A percentile compares a stretch with the other conserved stretches of the same genome.
Evolutionary conservation across 2,888 invertebrate species (phyloP).

Genomic region (Abscondita cerata): DNA sequence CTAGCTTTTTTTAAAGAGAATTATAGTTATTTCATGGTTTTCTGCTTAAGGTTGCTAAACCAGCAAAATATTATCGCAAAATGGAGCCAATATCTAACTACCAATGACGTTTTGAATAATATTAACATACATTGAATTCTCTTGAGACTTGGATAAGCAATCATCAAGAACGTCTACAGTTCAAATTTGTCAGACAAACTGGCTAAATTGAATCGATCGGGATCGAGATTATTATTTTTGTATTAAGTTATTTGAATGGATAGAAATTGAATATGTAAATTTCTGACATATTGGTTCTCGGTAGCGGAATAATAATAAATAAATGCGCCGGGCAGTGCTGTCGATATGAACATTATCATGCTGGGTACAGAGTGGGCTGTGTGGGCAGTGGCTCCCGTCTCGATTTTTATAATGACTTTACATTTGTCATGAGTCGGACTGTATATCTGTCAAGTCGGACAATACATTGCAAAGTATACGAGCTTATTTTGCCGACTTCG

Average conservation of each 20-base stretch:
- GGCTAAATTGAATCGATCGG: no score
- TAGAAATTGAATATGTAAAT: conserved; percentile 50
- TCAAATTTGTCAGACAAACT: no score
- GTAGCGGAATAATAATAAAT: conserved; percentile 50
- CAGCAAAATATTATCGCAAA: no score
- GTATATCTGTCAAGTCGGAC: conserved; percentile 55
- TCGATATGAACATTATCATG: conserved; percentile 52
- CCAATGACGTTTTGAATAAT: no score
- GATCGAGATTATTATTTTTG: conserved; percentile 4
- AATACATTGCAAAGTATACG: conserved; percentile 51
- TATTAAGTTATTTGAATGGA: conserved; percentile 8
- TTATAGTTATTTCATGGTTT: no score
- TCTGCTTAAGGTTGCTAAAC: no score
- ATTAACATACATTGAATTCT: no score
- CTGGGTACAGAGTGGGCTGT: conserved; percentile 45
- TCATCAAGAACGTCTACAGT: no score
- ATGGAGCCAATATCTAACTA: no score
- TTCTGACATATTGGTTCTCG: conserved; percentile 51
- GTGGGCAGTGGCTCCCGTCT: conserved; percentile 53
- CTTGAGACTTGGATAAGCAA: no score
- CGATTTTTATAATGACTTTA: conserved; percentile 49
- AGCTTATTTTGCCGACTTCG: conserved; percentile 49
- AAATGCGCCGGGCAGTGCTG: conserved; percentile 47
- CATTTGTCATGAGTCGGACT: conserved; percentile 54
- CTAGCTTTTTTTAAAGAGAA: no score